Percentiles rank a stretch among this genome's conserved stretches.
Conservation (phyloP, 2,888 invertebrate genomes). For the Conops quadrifasciatus region DNA sequence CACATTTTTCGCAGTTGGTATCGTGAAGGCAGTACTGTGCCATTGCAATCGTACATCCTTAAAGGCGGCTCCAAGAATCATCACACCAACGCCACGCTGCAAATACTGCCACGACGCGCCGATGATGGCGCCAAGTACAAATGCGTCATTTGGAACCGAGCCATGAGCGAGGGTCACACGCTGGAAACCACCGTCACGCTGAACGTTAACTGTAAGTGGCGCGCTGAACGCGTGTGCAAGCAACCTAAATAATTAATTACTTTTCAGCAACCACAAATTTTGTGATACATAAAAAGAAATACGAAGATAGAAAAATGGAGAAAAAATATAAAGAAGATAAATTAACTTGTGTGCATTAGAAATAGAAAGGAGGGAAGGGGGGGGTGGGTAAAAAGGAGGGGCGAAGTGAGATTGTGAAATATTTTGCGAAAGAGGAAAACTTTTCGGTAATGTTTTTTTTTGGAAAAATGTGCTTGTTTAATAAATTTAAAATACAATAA, state of each 20-base stretch:
- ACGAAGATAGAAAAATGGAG: background rate
- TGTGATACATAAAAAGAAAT: background rate
- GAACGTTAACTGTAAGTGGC: constrained; percentile 89
- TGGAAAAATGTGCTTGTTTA: constrained; percentile 20
- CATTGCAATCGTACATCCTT: constrained; percentile 75
- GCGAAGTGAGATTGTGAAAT: background rate
- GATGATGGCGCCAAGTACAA: constrained; percentile 86
- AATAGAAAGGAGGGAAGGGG: background rate
- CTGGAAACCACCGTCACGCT: constrained; percentile 82
- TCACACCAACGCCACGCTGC: constrained; percentile 79
- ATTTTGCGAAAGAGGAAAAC: background rate
- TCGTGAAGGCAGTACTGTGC: constrained; percentile 78
- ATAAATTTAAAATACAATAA: constrained; percentile 18
- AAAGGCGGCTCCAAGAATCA: constrained; percentile 79
- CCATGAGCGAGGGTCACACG: constrained; percentile 82
- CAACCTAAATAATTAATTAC: constrained; percentile 12
- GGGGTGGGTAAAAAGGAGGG: background rate
- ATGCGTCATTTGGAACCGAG: constrained; percentile 90
- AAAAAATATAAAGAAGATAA: background rate
- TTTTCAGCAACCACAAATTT: background rate
- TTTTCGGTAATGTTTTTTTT: constrained; percentile 15
- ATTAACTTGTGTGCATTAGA: background rate
- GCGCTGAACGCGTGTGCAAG: background rate
- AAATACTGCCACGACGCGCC: constrained; percentile 79
- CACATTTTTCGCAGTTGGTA: constrained; percentile 72